These are phyloP conservation scores for Etheostoma nigrum DNA, from an alignment of 2,797 vertebrate species.

Conservation along the genomic window DNA sequence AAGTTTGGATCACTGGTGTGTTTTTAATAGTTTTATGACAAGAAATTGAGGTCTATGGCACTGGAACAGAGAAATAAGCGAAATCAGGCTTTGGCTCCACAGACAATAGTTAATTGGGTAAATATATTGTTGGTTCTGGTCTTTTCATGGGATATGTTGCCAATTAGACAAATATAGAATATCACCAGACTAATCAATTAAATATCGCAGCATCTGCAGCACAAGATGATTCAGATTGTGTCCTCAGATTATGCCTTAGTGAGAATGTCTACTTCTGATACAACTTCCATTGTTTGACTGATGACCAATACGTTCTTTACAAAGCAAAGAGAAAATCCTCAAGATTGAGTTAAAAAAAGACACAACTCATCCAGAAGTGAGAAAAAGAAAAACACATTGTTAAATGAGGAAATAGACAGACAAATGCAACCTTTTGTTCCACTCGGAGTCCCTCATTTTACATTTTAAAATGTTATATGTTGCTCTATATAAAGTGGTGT, in stretches of 20 bases:
- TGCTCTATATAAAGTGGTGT: neutral
- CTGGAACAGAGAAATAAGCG: neutral
- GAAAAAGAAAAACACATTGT: constrained; percentile 22
- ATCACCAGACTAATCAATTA: neutral
- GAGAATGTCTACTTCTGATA: neutral
- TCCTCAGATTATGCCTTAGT: neutral
- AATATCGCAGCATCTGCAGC: constrained; percentile 3
- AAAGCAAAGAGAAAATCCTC: constrained; percentile 1
- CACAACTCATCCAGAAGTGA: constrained; percentile 17
- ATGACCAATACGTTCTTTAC: neutral
- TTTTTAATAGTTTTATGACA: neutral
- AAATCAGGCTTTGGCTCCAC: neutral
- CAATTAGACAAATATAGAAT: neutral
- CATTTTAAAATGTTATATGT: constrained; percentile 5
- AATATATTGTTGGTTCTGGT: neutral
- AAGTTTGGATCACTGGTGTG: no score
- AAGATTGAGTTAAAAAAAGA: constrained; percentile 12
- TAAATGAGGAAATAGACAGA: constrained; percentile 35
- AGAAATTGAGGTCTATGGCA: neutral
- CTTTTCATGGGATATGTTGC: constrained; percentile 12
- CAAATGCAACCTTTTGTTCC: constrained; percentile 55
- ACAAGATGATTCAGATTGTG: neutral
- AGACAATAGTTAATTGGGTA: neutral
- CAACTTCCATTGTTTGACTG: neutral
- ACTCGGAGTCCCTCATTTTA: constrained; percentile 7